phyloP scores from a whole-genome alignment of 2,797 vertebrate species.

The Alfaro cultratus region DNA sequence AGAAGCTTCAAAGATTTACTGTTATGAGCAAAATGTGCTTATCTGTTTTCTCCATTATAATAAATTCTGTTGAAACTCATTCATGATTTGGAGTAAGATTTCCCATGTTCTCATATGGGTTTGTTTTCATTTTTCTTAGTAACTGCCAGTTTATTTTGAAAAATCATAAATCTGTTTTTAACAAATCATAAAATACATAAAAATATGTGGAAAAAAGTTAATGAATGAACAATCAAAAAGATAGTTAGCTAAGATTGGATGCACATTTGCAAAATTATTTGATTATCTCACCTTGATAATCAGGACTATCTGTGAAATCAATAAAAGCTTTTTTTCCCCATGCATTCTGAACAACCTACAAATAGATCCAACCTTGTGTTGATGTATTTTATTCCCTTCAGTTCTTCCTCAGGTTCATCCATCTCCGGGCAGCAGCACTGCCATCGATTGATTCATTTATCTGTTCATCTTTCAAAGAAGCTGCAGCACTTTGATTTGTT shows the following conservation, averaged over 20 bases:
- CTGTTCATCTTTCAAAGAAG: constrained; percentile 28
- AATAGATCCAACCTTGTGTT: background rate
- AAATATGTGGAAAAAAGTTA: background rate
- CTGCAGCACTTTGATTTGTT: constrained; percentile 20
- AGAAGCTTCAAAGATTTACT: constrained; percentile 22
- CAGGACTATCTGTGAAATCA: background rate
- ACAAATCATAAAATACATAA: background rate
- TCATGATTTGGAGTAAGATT: background rate
- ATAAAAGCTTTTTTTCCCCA: background rate
- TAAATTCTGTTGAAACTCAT: constrained; percentile 1
- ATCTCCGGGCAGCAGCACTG: constrained; percentile 4
- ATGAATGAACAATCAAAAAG: background rate
- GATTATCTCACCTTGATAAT: background rate
- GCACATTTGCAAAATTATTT: background rate
- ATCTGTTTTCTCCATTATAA: constrained; percentile 29
- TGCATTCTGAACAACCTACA: constrained; percentile 5
- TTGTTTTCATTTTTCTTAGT: background rate
- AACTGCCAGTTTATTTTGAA: background rate
- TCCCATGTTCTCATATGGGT: background rate
- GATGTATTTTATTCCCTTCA: constrained; percentile 1
- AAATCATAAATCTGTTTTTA: background rate
- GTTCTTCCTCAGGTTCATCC: constrained; percentile 10
- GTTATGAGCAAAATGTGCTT: constrained; percentile 9
- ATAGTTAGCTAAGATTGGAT: background rate
- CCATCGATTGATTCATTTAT: constrained; percentile 21